Base-by-base conservation (phyloP, 2,797 vertebrate species). In the Anas flavirostris region DNA sequence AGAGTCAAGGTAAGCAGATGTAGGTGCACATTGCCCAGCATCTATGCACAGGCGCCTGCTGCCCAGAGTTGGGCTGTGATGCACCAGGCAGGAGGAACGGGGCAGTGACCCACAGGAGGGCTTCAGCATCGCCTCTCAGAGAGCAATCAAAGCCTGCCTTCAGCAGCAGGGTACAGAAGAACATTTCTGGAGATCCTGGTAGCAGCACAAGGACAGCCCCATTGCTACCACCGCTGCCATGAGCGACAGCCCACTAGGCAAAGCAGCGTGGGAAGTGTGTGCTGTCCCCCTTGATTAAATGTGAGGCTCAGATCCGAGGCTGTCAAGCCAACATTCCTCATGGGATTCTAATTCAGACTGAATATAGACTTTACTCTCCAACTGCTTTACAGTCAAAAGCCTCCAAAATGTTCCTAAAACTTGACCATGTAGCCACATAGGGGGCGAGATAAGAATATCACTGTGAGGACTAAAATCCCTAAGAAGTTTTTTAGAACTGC, bases 141-240 rank as follows among this genome's bases (percentile, higher is more conserved):
- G 87, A 89, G 68, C 56, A 72, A 78, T 55, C 81, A 80, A 92
- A 93, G 17, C 23, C 68, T 93, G 28, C 67, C 50, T 84, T 68
- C 23, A 79, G 58, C 39, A 84, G 19, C 16, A 44, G 33, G 21
- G 31, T 73, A 79, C 35, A 67, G 62, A 78, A 66, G 28, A 84
- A 48, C 70, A 28, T 35, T 88, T 55, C 70, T 76, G 43, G 29
- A 82, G 29, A 63, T 75, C 46, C 62, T 52, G 25, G 46, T 16
- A 83, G 13, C 41, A 86, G 74, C 53, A 74, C 7, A 3, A 60
- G 35, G 15, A 44, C 50, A 76, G 26, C 12, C 18, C 56, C 37
- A 31, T 67, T 70, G 53, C 59, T 46, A 52, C 48, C 31, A 59
- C 16, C 6, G 39, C 11, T 46, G 21, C 66, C 8, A 0, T n/a